phyloP scores from a whole-genome alignment of 2,888 invertebrate species.

The Apodemia mormo region DNA sequence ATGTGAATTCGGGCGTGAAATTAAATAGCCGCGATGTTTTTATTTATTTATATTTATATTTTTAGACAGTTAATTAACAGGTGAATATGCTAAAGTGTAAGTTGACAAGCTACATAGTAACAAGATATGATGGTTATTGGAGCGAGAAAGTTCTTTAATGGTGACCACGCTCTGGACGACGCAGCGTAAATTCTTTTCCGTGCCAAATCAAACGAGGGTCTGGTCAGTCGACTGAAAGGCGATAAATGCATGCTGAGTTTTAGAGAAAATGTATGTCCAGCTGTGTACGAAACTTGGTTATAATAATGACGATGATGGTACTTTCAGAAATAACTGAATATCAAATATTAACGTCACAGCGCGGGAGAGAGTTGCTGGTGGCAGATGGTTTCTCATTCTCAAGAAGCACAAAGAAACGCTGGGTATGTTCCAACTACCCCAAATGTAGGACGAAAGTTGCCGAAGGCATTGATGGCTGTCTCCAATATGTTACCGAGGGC shows the following conservation, averaged over 20 bases:
- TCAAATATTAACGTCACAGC: conserved; percentile 41
- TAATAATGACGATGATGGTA: neutral
- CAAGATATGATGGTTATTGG: too few species aligned
- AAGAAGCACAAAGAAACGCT: conserved; percentile 25
- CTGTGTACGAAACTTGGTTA: neutral
- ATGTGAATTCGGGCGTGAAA: too few species aligned
- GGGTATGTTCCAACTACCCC: conserved; percentile 39
- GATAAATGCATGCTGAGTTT: neutral
- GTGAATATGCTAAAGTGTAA: too few species aligned
- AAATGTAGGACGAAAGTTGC: conserved; percentile 27
- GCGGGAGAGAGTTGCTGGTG: conserved; percentile 42
- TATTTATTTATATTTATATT: too few species aligned
- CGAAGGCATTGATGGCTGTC: neutral
- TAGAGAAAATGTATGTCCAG: neutral
- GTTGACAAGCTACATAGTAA: too few species aligned
- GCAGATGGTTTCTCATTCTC: conserved; percentile 48
- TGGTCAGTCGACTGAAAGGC: too few species aligned
- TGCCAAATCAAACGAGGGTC: too few species aligned
- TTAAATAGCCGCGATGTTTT: too few species aligned
- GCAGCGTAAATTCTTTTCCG: too few species aligned
- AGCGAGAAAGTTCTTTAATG: too few species aligned
- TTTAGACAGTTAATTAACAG: too few species aligned
- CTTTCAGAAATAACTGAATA: conserved; percentile 27
- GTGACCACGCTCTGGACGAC: too few species aligned
- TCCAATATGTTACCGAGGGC: conserved; percentile 5